Evolutionary conservation across 53 echinoderm and acorn worm genomes (phyloP).

Genomic region (Glandiceps talaboti): DNA sequence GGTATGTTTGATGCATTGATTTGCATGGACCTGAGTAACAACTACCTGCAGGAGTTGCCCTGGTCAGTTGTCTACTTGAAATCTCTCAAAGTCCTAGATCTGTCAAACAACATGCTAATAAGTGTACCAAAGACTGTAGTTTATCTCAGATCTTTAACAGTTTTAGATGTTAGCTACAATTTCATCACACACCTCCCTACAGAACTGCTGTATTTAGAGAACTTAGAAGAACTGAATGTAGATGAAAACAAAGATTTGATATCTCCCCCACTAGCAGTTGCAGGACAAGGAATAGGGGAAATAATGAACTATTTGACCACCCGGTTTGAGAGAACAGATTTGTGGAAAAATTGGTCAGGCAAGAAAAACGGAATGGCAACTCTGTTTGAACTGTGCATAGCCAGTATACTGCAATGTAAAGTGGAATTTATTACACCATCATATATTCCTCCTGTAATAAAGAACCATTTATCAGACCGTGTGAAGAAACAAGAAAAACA

Average conservation of each 20-base stretch:
- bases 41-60: background rate
- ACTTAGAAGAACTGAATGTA: background rate
- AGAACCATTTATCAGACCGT: background rate
- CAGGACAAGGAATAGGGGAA: background rate
- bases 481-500: background rate
- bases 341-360: background rate
- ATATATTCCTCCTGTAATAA: background rate
- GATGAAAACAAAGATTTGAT: background rate
- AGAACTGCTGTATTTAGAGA: background rate
- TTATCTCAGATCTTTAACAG: background rate
- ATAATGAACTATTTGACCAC: background rate
- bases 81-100: background rate
- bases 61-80: background rate
- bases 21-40: background rate
- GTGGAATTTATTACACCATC: background rate
- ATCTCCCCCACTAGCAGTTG: background rate
- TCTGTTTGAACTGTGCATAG: background rate
- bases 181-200: background rate
- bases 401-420: background rate
- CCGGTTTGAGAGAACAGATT: background rate
- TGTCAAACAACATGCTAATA: background rate
- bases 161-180: background rate
- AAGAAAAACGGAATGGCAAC: background rate
- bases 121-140: background rate
- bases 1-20: background rate